A percentile compares a stretch with the other conserved stretches of the same genome.
Evolutionary conservation across 2,113 vertebrate genomes (phyloP).

Genomic region (Melanerpes aurifrons): DNA sequence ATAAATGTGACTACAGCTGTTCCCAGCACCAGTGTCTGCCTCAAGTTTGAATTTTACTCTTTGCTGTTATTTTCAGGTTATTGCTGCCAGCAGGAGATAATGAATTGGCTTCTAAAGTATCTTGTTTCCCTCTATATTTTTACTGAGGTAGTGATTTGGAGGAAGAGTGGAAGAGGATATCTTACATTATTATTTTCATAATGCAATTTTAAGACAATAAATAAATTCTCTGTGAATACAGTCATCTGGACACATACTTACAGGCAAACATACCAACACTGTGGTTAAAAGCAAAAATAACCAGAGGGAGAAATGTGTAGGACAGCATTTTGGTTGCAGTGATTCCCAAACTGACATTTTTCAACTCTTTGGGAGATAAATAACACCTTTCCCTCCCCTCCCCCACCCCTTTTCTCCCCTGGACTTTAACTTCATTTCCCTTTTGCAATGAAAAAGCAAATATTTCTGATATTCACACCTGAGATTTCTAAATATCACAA

Average conservation of each 20-base stretch:
- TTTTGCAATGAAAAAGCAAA: neutral
- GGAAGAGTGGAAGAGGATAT: slow-evolving; percentile 7
- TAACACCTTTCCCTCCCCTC: neutral
- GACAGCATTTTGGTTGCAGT: neutral
- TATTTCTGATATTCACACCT: neutral
- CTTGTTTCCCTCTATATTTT: slow-evolving; percentile 52
- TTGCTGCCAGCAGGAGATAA: slow-evolving; percentile 61
- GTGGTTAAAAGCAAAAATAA: neutral
- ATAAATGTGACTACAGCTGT: slow-evolving; percentile 29
- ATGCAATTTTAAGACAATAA: slow-evolving; percentile 59
- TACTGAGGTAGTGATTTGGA: slow-evolving; percentile 25
- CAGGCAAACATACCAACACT: neutral
- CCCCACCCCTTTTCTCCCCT: neutral
- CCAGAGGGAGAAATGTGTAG: neutral
- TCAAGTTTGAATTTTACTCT: slow-evolving; percentile 58
- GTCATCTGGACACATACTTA: neutral
- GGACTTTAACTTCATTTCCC: neutral
- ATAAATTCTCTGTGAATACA: slow-evolving; percentile 53
- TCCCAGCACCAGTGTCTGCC: slow-evolving; percentile 42
- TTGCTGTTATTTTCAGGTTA: slow-evolving; percentile 61
- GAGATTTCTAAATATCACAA: neutral
- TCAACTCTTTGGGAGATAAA: neutral
- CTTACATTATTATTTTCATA: slow-evolving; percentile 45
- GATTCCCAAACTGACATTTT: neutral
- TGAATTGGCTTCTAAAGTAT: slow-evolving; percentile 61